These are phyloP conservation scores for Drosophila barbarae DNA, from an alignment of 2,888 invertebrate species.

Conservation along the genomic window DNA sequence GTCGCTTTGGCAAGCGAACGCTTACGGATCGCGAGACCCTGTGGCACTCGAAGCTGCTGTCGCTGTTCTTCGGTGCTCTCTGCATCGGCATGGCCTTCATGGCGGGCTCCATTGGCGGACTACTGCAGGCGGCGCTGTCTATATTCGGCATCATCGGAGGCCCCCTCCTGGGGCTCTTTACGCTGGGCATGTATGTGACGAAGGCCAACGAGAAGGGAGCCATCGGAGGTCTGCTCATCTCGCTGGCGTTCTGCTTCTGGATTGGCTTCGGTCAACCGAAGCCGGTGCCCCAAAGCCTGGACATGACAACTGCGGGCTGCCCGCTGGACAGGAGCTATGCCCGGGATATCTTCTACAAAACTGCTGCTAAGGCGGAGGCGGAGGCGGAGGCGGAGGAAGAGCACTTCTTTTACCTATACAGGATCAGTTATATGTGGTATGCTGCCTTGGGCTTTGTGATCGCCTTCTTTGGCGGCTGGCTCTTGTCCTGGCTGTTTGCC, in stretches of 20 bases:
- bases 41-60: constrained; percentile 84
- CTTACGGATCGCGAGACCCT: constrained; percentile 80
- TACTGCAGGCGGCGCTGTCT: constrained; percentile 92
- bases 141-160: constrained; percentile 94
- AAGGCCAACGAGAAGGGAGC: constrained; percentile 87
- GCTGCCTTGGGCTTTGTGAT: constrained; percentile 81
- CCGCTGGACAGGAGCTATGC: constrained; percentile 48
- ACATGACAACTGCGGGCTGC: constrained; percentile 83
- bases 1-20: constrained; percentile 73
- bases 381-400: constrained; percentile 19
- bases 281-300: constrained; percentile 82
- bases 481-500: constrained; percentile 80
- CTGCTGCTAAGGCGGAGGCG: constrained; percentile 1
- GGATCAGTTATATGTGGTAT: constrained; percentile 87
- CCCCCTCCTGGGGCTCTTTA: constrained; percentile 91
- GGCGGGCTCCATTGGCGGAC: constrained; percentile 89
- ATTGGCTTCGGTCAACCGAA: constrained; percentile 91
- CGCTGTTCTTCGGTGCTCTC: constrained; percentile 86
- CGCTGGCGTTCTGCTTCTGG: constrained; percentile 87
- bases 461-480: constrained; percentile 81
- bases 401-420: constrained; percentile 76
- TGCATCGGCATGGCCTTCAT: constrained; percentile 91
- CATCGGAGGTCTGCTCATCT: constrained; percentile 83
- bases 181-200: constrained; percentile 90
- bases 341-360: constrained; percentile 44